These are phyloP conservation scores for Drosophila athabasca DNA, from an alignment of 1,140 invertebrate genomes.

Conservation along the genomic window DNA sequence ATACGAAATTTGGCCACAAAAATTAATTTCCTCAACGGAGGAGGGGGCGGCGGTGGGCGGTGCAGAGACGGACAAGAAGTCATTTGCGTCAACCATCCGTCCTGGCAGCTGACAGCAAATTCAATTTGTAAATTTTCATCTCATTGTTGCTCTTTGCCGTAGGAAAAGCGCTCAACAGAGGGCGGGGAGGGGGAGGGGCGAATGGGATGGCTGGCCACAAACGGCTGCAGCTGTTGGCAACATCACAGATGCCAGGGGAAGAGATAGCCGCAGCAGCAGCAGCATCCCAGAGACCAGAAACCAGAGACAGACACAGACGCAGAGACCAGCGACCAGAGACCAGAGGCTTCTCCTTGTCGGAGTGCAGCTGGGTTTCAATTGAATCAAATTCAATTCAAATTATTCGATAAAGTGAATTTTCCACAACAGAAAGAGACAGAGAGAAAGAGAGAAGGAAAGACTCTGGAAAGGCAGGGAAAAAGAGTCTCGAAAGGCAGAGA, in stretches of 20 bases:
- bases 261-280: neutral
- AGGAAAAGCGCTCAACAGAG: neutral
- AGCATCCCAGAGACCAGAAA: conserved; percentile 5
- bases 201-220: conserved; percentile 27
- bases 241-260: conserved; percentile 45
- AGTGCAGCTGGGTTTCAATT: conserved; percentile 18
- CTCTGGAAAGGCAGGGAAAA: too few species aligned
- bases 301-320: neutral
- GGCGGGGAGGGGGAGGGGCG: conserved; percentile 5
- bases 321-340: conserved; percentile 1
- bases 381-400: conserved; percentile 28
- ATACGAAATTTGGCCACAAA: conserved; percentile 58
- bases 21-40: conserved; percentile 49
- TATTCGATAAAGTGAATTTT: too few species aligned
- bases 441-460: too few species aligned
- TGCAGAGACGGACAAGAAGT: conserved; percentile 46
- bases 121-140: conserved; percentile 74
- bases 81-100: conserved; percentile 79
- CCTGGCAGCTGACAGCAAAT: conserved; percentile 76
- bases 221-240: conserved; percentile 74
- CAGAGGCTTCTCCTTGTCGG: conserved; percentile 1
- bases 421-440: neutral
- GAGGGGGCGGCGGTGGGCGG: neutral
- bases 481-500: too few species aligned
- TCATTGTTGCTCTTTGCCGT: conserved; percentile 49